Evolutionary conservation across 2,888 invertebrate genomes (phyloP), one percentile per base, ranked within the genome.

Genomic region (Hirtodrosophila cameraria): DNA sequence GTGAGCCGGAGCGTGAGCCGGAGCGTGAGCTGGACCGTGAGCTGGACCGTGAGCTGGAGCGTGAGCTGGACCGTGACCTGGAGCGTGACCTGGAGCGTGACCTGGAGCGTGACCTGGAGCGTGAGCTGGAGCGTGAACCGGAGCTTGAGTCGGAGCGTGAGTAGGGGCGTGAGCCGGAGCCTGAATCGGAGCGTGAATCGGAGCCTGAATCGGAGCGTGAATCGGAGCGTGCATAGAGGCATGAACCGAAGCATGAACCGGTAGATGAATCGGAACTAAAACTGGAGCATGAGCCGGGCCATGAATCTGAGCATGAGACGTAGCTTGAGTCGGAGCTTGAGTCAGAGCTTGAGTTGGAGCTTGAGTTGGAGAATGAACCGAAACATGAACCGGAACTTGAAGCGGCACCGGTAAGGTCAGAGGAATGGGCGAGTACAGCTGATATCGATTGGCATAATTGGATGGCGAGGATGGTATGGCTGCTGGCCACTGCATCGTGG

Each of bases 391-490:
- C 3, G 23, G 2, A 2, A 5, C 6, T 2, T 18, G 18, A 4
- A 18, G 18, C 4, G 23, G 23, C 6, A 33, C 66, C 48, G 27
- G 45, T n/a, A 36, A 27, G n/a, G n/a, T 49, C n/a, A 39, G 11
- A 12, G 58, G 11, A 12, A 57, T 6, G 5, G 83, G 58, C 0
- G 71, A 73, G 45, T 88, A 88, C 3, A 78, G 25, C 31, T 81
- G 25, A 11, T 84, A 89, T 36, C 82, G 85, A 8, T 55, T 58
- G 2, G 84, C 75, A 50, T 87, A 90, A 43, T 87, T 88, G 9
- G 90, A 88, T 1, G 90, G 90, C 12, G 91, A 90, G 1, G 89
- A 89, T 1, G 90, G 90, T 60, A 91, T 91, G 15, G 89, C 88
- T 8, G 87, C 72, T 35, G 91, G 91, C 91, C 91, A 91, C 23